Evolutionary conservation across 1,140 invertebrate genomes (phyloP), one percentile per base, ranked within the genome.

Genomic region (Drosophila persimilis): DNA sequence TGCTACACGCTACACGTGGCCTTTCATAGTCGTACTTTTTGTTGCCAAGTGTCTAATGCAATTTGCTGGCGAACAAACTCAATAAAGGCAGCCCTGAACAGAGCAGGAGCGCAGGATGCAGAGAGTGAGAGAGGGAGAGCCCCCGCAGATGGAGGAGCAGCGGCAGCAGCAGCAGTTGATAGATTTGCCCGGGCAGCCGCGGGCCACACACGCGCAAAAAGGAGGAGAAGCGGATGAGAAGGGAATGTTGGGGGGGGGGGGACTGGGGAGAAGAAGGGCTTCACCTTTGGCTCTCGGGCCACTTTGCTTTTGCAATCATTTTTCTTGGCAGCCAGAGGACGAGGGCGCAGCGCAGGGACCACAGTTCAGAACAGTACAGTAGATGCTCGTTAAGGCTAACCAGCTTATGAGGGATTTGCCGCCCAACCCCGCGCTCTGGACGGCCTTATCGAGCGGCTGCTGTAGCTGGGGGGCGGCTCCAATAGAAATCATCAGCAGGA

Each of bases 21-120:
- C 71, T 41, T 59, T 58, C 43, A 44, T 9, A 9, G 31, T 2
- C 31, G 31, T 9, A 35, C 31, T 71, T 72, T 71, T 61, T 73
- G 47, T 53, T 73, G 67, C 22, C 81, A 66, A 84, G 80, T 84
- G 80, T 86, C 81, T 85, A 85, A 86, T 85, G 83, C 80, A 86
- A 84, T 84, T 84, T 84, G 80, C 81, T 64, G 47, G 81, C 77
- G 69, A 71, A 77, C 81, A 80, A 84, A 84, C 80, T 84, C 80
- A 84, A 84, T 84, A 84, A 84, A 85, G 81, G 50, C 77, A 52
- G 61, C 66, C 51, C 60, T 35, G 43, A 39, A 39, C 35, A 39
- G 35, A 39, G 35, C 35, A 39, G n/a, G n/a, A n/a, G 3, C 11
- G 0, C 13, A 22, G 59, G 8, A 29, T 1, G 29, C 39, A 29